Evolutionary conservation across 2,888 invertebrate genomes (phyloP), one percentile per base, ranked within the genome.

Genomic region (Steinernema carpocapsae): DNA sequence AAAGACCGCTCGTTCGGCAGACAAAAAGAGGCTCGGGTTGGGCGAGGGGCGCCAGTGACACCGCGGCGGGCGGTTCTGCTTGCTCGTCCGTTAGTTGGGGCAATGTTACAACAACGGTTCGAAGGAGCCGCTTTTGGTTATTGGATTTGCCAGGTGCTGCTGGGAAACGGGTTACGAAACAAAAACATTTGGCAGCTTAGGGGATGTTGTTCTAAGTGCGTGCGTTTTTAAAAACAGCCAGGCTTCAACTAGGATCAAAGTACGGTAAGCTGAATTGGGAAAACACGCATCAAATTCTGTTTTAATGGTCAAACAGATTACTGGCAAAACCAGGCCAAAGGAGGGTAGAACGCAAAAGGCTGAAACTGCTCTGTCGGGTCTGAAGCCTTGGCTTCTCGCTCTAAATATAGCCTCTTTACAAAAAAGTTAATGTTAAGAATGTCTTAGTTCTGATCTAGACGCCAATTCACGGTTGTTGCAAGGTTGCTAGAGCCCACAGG

Each of bases 71-170:
- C 64, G 64, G 64, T 64, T 64, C 64, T 64, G 14, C 64, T 64
- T 32, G 29, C 64, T 26, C 64, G 64, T 29, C 64, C 64, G 64
- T 29, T 10, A 32, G 29, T 2, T 12, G 37, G 37, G 3, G 37
- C 64, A 26, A 64, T 64, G 64, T 64, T 64, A 64, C 64, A 64
- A 64, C 64, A 3, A 64, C 64, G n/a, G n/a, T n/a, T 26, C 12
- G 24, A 32, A 12, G 29, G 26, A 32, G 48, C 48, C 17, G 48
- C 14, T 48, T 48, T 48, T 37, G 37, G 37, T 37, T n/a, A n/a
- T n/a, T 48, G 48, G 48, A 3, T 48, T 48, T 48, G 3, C 48
- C 48, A 48, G 4, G 19, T 48, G n/a, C n/a, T n/a, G n/a, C n/a
- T n/a, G n/a, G 19, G 29, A 26, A 32, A 64, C 64, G 64, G 32